Percentiles rank a stretch among this genome's conserved stretches.
phyloP scores from a whole-genome alignment of 1,140 invertebrate genomes.

The Aphaenogaster rudis region DNA sequence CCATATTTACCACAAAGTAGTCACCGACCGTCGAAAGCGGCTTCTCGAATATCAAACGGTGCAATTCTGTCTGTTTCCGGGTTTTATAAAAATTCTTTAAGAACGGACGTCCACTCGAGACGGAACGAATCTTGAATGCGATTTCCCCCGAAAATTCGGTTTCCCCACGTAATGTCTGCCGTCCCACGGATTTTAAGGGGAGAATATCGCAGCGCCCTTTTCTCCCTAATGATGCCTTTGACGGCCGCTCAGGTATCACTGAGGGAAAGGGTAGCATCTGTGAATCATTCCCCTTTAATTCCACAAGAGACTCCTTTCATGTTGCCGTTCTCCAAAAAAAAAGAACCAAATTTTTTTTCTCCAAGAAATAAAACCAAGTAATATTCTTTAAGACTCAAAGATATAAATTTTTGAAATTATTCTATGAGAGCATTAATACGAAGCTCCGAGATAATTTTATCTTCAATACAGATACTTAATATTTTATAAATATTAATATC shows the following conservation, averaged over 20 bases:
- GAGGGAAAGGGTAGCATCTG: constrained; percentile 36
- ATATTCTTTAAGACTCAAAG: neutral
- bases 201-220: constrained; percentile 38
- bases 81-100: constrained; percentile 1
- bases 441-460: neutral
- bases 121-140: constrained; percentile 34
- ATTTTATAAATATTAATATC: constrained; percentile 28
- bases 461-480: neutral
- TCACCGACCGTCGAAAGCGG: neutral
- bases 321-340: constrained; percentile 3
- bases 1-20: neutral
- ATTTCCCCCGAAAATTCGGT: constrained; percentile 62
- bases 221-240: constrained; percentile 48
- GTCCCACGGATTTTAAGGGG: constrained; percentile 65
- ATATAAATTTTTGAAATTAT: constrained; percentile 2
- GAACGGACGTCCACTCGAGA: constrained; percentile 59
- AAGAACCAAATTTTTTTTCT: neutral
- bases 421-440: neutral
- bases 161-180: constrained; percentile 60
- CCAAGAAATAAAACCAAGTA: neutral
- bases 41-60: constrained; percentile 11
- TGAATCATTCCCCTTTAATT: constrained; percentile 44
- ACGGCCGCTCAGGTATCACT: constrained; percentile 35
- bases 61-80: neutral
- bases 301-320: constrained; percentile 33